Base-by-base conservation (phyloP, 2,113 vertebrate species). In the Chunga burmeisteri region DNA sequence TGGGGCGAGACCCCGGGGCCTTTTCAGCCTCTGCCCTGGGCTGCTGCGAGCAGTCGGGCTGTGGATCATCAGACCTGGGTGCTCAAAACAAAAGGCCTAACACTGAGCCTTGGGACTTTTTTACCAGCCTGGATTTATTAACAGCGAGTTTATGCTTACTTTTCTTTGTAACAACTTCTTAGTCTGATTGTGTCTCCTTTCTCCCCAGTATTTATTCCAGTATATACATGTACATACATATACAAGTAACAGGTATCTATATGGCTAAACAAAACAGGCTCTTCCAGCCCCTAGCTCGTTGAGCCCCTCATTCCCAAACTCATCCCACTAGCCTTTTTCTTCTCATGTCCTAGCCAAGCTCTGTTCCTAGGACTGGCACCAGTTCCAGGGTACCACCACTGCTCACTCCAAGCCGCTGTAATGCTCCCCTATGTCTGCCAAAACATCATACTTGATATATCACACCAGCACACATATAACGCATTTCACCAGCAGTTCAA, bases 1-100 rank as follows among this genome's bases (percentile, higher is more conserved):
- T 30, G 65, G 10, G 1, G 19, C 15, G 38, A 73, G 42, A 38
- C 16, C 0, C 21, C 14, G 1, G 2, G 29, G 20, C 38, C 32
- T 29, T 47, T 71, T 27, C 62, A 50, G 2, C 11, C 42, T 66
- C 58, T 25, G 30, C 65, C 72, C 7, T 9, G 61, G 80, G 73
- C 56, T 46, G 36, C 63, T 66, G 38, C 47, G 13, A n/a, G 29
- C 16, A 68, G 27, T 2, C n/a, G 55, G 61, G 53, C 46, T 53
- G n/a, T 7, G 75, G 40, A 7, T 44, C 77, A 15, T 53, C 84
- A 38, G 18, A 63, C 8, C 20, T 2, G 0, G 23, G 11, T 61
- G 49, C 29, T 23, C 4, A 1, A 71, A 66, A 6, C 10, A 10
- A 50, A 66, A 42, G 20, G 23, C 42, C 65, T 47, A 25, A 17